Evolutionary conservation across 1,140 invertebrate genomes (phyloP), one percentile per base, ranked within the genome.

Genomic region (Wasmannia auropunctata): DNA sequence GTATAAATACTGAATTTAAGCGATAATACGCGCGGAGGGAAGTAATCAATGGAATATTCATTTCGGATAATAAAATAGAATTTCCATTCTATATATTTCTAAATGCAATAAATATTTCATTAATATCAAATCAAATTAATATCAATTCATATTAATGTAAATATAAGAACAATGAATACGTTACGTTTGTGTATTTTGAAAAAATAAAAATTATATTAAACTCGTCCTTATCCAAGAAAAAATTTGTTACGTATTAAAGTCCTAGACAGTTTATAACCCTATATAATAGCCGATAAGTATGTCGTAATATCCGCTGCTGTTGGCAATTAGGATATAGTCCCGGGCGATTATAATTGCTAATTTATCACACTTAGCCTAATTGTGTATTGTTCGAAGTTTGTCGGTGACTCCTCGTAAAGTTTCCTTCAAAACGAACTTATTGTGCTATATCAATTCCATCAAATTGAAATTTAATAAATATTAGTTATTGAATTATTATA

Each of bases 311-410:
- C 3, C 70, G 31, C 14, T 74, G 31, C 2, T 72, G 46, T 72
- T 74, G 51, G 70, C 31, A 37, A 74, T 74, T 74, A 74, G 49
- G 70, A 37, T 74, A 74, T 74, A 19, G 51, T 56, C 70, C 3
- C 70, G 11, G 31, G 31, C 6, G 70, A 74, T 25, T 74, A 56
- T 74, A 74, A 74, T 74, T 74, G 51, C 31, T 74, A 74, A 74
- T 74, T 74, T 74, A 74, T 74, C 70, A 74, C 40, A 74, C 70
- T 74, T 74, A 74, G 34, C n/a, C 49, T 54, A 74, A 67, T 67
- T 67, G 63, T 37, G n/a, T 34, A 72, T 54, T 74, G 14, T 37
- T 37, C 51, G 7, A 74, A 74, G 70, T 74, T 74, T 37, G 70
- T 1, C 10, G 31, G 31, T 74, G 37, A 56, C 56, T 54, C 49